A percentile compares a stretch with the other conserved stretches of the same genome.
These are phyloP conservation scores for Melipona beecheii DNA, from an alignment of 2,888 invertebrate genomes.

Conservation along the genomic window DNA sequence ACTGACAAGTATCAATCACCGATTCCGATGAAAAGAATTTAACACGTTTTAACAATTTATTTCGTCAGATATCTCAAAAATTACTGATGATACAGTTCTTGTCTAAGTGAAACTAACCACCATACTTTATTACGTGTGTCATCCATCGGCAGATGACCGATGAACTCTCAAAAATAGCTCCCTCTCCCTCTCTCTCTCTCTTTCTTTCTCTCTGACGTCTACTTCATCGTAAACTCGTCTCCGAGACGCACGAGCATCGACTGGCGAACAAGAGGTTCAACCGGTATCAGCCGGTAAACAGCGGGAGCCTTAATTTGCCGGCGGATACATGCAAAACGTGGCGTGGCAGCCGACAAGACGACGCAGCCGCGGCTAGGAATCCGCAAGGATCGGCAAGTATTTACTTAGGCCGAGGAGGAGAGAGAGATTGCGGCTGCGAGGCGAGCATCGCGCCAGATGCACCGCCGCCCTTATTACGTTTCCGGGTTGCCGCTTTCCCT, in stretches of 20 bases:
- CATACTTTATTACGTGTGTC: too few relatives aligned
- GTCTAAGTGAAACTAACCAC: too few relatives aligned
- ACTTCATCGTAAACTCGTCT: too few relatives aligned
- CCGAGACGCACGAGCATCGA: background rate
- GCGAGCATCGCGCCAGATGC: slow-evolving; percentile 30
- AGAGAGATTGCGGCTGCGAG: slow-evolving; percentile 56
- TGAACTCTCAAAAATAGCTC: too few relatives aligned
- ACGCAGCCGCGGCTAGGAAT: slow-evolving; percentile 41
- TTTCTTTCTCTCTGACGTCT: too few relatives aligned
- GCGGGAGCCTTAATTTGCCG: slow-evolving; percentile 42
- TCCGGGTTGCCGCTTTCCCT: slow-evolving; percentile 12
- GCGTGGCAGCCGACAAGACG: slow-evolving; percentile 32
- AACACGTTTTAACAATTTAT: too few relatives aligned
- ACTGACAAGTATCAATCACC: too few relatives aligned
- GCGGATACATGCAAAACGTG: slow-evolving; percentile 51
- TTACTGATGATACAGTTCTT: too few relatives aligned
- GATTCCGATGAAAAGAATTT: too few relatives aligned
- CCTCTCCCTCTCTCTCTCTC: too few relatives aligned
- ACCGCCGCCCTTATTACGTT: slow-evolving; percentile 58
- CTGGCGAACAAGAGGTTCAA: background rate
- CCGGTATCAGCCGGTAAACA: slow-evolving; percentile 15
- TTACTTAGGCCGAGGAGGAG: slow-evolving; percentile 57
- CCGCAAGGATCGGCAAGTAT: slow-evolving; percentile 62
- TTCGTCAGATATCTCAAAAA: too few relatives aligned
- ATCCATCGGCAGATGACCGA: too few relatives aligned